Percentiles rank a stretch among this genome's conserved stretches.
phyloP scores from a whole-genome alignment of 2,113 vertebrate genomes.

The Gymnocephalus cernua region DNA sequence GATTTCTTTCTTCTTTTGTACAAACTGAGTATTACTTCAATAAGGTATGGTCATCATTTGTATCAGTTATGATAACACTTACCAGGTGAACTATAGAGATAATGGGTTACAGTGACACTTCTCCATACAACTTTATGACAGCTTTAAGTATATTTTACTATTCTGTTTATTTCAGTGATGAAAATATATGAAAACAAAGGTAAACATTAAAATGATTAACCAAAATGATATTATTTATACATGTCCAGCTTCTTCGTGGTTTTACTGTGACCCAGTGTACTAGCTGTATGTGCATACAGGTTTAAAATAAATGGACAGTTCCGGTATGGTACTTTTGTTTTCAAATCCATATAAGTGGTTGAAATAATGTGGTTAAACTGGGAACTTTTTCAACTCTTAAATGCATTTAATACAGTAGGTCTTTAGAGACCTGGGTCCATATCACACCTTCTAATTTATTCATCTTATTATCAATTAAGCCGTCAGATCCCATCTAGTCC shows the following conservation, averaged over 20 bases:
- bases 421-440: no score
- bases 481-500: background rate
- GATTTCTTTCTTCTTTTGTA: background rate
- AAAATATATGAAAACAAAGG: background rate
- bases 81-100: background rate
- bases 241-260: background rate
- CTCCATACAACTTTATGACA: background rate
- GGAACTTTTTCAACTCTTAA: background rate
- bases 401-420: background rate
- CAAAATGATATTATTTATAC: background rate
- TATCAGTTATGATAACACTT: constrained; percentile 5
- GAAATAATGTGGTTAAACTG: background rate
- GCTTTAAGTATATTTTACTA: background rate
- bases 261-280: background rate
- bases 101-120: background rate
- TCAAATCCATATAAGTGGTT: background rate
- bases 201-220: background rate
- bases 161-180: background rate
- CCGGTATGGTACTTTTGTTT: background rate
- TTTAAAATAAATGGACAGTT: background rate
- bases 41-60: background rate
- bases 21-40: constrained; percentile 9
- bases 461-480: background rate
- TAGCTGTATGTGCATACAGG: background rate
- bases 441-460: background rate